A percentile compares a stretch with the other conserved stretches of the same genome.
These are phyloP conservation scores for Cynopterus brachyotis DNA, from an alignment of 2,113 vertebrate genomes.

Conservation along the genomic window DNA sequence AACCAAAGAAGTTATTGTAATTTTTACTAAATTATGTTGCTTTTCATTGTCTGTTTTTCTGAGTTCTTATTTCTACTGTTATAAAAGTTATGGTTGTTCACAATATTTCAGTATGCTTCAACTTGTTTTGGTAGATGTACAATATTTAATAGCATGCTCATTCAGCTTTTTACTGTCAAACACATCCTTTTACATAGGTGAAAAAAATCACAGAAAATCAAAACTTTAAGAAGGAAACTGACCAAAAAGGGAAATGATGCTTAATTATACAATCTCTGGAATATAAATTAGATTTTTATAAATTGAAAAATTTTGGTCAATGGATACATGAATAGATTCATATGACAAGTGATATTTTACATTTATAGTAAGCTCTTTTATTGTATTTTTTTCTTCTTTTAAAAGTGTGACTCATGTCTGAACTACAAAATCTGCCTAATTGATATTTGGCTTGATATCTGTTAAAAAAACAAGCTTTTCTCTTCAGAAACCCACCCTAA, in stretches of 20 bases:
- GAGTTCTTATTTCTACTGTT: background rate
- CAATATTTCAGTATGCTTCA: conserved; percentile 33
- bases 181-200: background rate
- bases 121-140: conserved; percentile 8
- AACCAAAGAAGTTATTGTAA: background rate
- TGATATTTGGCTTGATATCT: conserved; percentile 41
- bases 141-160: background rate
- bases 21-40: background rate
- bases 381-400: conserved; percentile 38
- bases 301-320: conserved; percentile 12
- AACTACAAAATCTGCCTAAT: conserved; percentile 42
- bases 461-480: background rate
- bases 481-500: background rate
- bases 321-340: background rate
- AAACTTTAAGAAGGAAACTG: conserved; percentile 32
- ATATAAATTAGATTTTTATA: conserved; percentile 14
- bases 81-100: background rate
- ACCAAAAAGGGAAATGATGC: background rate
- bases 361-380: conserved; percentile 36
- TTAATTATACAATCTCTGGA: background rate
- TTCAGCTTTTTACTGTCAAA: conserved; percentile 50
- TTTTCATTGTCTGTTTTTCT: conserved; percentile 43
- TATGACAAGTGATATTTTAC: background rate
- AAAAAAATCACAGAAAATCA: conserved; percentile 4
- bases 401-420: conserved; percentile 36